These are phyloP conservation scores for Frankliniella fusca DNA, from an alignment of 2,888 invertebrate species.

Conservation along the genomic window DNA sequence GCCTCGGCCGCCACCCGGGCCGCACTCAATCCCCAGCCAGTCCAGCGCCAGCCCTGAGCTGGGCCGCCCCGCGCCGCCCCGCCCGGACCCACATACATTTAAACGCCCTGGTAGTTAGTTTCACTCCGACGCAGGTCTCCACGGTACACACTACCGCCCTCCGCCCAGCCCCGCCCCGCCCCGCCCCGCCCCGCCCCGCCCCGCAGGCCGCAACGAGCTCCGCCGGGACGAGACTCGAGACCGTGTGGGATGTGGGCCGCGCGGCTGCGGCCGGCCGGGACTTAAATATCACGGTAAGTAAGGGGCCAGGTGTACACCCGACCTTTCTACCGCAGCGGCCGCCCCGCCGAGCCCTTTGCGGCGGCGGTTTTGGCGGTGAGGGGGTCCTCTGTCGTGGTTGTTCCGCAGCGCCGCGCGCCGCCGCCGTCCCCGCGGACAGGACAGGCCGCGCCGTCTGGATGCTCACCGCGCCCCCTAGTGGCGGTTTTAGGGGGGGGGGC, in stretches of 20 bases:
- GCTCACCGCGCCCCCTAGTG: neutral
- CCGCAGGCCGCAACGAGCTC: neutral
- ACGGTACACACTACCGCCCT: neutral
- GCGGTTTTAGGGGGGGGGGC: too few relatives aligned
- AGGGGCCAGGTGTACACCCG: neutral
- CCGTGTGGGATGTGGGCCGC: too few relatives aligned
- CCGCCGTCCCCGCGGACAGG: neutral
- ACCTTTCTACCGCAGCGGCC: neutral
- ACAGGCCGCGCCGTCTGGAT: neutral
- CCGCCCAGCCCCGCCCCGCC: too few relatives aligned
- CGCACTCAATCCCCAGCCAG: neutral
- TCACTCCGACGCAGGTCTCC: neutral
- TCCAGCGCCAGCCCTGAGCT: too few relatives aligned
- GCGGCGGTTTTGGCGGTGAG: neutral
- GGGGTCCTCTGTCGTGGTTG: neutral
- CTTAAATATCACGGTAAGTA: neutral
- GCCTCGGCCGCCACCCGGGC: neutral
- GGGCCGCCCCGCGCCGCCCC: neutral
- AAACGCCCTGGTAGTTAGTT: neutral
- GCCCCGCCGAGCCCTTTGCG: too few relatives aligned
- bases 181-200: neutral
- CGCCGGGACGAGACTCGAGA: too few relatives aligned
- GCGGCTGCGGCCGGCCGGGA: neutral
- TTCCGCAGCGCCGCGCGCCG: neutral
- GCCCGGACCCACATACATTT: too few relatives aligned